Evolutionary conservation across 2,888 invertebrate genomes (phyloP), one percentile per base, ranked within the genome.

Genomic region (Heteromyza rotundicornis): DNA sequence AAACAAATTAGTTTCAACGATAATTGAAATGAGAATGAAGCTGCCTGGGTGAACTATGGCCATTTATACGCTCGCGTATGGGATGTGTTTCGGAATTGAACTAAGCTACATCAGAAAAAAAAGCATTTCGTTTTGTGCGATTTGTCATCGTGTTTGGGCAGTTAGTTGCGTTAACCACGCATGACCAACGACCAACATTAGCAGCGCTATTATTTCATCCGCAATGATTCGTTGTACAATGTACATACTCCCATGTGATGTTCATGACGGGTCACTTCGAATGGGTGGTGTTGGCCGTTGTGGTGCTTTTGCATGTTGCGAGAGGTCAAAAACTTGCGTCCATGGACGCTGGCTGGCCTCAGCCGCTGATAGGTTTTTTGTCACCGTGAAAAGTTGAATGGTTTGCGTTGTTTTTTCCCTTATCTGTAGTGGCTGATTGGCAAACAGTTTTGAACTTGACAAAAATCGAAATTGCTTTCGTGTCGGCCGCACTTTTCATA

Each of bases 131-230:
- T 56, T 23, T 23, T 44, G 16, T 16, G 12, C 12, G 36, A 27
- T 50, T 57, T 57, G 12, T 49, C 55, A 47, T 44, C 56, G 56
- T 12, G 19, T 24, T 44, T 32, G 35, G 40, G 16, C 47, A 54
- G 20, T 60, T 64, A 64, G 35, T 14, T 52, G 57, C 40, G 17
- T 24, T 35, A 60, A 50, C 64, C 64, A 66, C 64, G 66, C 66
- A 64, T 66, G 66, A 64, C 60, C 57, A 61, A 50, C 56, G 59
- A 19, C 53, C 58, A 53, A 22, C 32, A 24, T 20, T 27, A 27
- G n/a, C 23, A 55, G 20, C 23, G 14, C 14, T 47, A 17, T 19
- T 20, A 19, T 47, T 22, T 40, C 36, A 47, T 8, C 27, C 17
- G 14, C n/a, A 24, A 17, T n/a, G n/a, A n/a, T n/a, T n/a, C n/a